Evolutionary conservation across 2,888 invertebrate species (phyloP).

Genomic region (Lycaena phlaeas): DNA sequence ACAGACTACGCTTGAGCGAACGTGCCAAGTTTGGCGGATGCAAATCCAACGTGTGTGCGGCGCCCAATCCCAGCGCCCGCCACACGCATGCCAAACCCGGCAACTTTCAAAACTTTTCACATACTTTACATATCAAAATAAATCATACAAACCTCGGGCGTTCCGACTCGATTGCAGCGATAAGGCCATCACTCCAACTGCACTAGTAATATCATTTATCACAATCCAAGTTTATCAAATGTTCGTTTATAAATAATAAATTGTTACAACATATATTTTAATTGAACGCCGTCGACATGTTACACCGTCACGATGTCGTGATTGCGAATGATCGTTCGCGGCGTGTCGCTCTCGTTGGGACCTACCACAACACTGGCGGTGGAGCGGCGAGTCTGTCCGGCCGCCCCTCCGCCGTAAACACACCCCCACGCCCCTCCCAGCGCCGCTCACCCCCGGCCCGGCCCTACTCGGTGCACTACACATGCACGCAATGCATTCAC

Average conservation of each 20-base stretch:
- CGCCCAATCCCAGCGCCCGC: constrained; percentile 53
- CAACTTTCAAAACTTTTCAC: constrained; percentile 66
- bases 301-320: constrained; percentile 49
- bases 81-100: constrained; percentile 60
- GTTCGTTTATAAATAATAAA: constrained; percentile 7
- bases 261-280: too few species aligned
- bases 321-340: constrained; percentile 46
- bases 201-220: constrained; percentile 58
- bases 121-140: constrained; percentile 43
- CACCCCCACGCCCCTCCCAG: constrained; percentile 42
- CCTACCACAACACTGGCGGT: constrained; percentile 77
- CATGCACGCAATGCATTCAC: constrained; percentile 68
- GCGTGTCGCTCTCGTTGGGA: constrained; percentile 60
- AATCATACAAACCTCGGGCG: constrained; percentile 66
- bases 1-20: constrained; percentile 67
- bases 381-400: constrained; percentile 39
- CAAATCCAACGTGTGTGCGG: constrained; percentile 69
- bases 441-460: constrained; percentile 22
- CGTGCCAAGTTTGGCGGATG: constrained; percentile 61
- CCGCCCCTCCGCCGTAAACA: constrained; percentile 63
- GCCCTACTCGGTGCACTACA: constrained; percentile 32
- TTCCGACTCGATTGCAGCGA: constrained; percentile 74
- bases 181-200: constrained; percentile 70
- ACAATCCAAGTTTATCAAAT: constrained; percentile 22
- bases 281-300: constrained; percentile 41